Evolutionary conservation across 2,888 invertebrate genomes (phyloP).

Genomic region (Diploptera punctata): DNA sequence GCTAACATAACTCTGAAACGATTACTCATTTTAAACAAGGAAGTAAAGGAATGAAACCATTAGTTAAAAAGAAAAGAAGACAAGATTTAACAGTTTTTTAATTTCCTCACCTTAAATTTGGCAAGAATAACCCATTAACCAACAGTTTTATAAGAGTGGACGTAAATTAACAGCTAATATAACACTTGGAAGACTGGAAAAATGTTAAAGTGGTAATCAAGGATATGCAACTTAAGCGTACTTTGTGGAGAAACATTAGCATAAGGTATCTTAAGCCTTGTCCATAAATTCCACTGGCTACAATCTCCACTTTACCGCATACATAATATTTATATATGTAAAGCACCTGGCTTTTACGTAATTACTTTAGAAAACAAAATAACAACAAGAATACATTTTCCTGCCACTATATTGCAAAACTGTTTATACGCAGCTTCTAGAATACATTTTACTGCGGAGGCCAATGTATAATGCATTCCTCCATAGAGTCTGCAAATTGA

Average conservation of each 20-base stretch:
- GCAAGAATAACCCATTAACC: background rate
- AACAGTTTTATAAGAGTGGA: background rate
- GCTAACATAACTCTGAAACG: too few species aligned
- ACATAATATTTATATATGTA: background rate
- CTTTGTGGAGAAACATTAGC: background rate
- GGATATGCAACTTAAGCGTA: background rate
- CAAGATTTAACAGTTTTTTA: too few species aligned
- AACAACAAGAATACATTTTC: background rate
- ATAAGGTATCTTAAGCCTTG: background rate
- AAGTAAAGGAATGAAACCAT: too few species aligned
- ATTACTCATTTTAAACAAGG: too few species aligned
- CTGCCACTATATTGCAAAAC: too few species aligned
- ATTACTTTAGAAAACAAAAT: background rate
- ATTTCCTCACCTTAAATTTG: background rate
- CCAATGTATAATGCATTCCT: too few species aligned
- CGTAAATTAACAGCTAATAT: background rate
- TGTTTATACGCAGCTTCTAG: too few species aligned
- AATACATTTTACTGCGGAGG: too few species aligned
- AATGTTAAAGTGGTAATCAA: background rate
- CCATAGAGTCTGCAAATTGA: too few species aligned
- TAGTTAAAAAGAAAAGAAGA: too few species aligned
- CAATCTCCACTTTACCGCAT: background rate
- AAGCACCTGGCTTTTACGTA: background rate
- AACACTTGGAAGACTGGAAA: background rate
- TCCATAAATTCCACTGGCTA: background rate